Evolutionary conservation across 2,113 vertebrate genomes (phyloP).

Genomic region (Caloenas nicobarica): DNA sequence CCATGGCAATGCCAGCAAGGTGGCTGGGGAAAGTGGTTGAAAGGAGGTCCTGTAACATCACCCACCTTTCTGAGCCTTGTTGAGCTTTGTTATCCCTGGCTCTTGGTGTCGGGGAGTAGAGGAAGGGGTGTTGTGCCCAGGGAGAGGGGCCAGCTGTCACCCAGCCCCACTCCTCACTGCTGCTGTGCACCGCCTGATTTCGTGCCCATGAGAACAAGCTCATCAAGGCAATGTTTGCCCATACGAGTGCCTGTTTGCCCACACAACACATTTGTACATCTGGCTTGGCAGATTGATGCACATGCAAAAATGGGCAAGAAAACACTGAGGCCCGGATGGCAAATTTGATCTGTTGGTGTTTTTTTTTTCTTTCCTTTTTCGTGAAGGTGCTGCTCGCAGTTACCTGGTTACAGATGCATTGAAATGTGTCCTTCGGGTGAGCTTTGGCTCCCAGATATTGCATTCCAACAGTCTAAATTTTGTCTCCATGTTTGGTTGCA

Average conservation of each 20-base stretch:
- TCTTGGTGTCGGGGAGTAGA: neutral
- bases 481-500: neutral
- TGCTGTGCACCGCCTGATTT: neutral
- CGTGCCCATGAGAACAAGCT: neutral
- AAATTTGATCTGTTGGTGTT: neutral
- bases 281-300: conserved; percentile 66
- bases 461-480: neutral
- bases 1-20: neutral
- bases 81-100: neutral
- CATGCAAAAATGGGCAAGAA: conserved; percentile 45
- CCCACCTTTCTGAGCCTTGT: rapidly evolving
- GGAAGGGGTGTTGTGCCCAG: neutral
- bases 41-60: neutral
- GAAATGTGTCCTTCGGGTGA: neutral
- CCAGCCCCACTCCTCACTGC: neutral
- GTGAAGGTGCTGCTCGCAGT: neutral
- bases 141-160: neutral
- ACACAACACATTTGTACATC: conserved; percentile 62
- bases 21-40: neutral
- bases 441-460: neutral
- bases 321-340: conserved; percentile 23
- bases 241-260: conserved; percentile 52
- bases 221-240: conserved; percentile 30
- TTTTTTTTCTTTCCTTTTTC: neutral
- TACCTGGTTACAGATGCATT: neutral